Conservation (phyloP, 2,888 invertebrate genomes). For the Liodrosophila aerea region DNA sequence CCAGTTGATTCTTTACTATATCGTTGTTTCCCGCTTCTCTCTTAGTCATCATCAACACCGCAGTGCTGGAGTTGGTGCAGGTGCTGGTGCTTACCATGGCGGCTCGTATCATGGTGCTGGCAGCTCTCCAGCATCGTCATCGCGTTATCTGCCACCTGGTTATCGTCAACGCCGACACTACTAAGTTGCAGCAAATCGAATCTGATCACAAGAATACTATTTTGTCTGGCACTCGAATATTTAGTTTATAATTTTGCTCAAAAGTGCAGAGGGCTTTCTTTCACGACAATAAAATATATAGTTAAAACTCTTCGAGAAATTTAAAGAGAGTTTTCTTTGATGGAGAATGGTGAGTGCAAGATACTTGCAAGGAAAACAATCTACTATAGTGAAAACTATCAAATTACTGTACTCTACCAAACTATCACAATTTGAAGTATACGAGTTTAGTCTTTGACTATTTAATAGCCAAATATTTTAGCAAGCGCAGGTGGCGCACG, state of each 20-base stretch:
- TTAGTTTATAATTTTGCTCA: conserved; percentile 2
- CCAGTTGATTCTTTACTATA: neutral
- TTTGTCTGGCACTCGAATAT: conserved; percentile 6
- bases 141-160: conserved; percentile 76
- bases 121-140: conserved; percentile 56
- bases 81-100: conserved; percentile 39
- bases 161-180: conserved; percentile 68
- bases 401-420: too few relatives aligned
- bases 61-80: conserved; percentile 30
- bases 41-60: conserved; percentile 52
- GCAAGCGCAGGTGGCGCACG: too few relatives aligned
- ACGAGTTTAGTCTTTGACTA: too few relatives aligned
- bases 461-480: too few relatives aligned
- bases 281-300: conserved; percentile 34
- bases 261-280: conserved; percentile 15
- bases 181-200: conserved; percentile 12
- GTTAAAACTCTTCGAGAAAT: conserved; percentile 13
- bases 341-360: too few relatives aligned
- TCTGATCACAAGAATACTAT: conserved; percentile 1
- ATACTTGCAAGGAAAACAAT: too few relatives aligned
- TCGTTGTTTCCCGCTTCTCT: neutral
- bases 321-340: neutral
- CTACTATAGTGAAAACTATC: too few relatives aligned
- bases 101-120: conserved; percentile 52
- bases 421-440: too few relatives aligned